Evolutionary conservation across 2,888 invertebrate genomes (phyloP), one percentile per base, ranked within the genome.

Genomic region (Flexamia atlantica): DNA sequence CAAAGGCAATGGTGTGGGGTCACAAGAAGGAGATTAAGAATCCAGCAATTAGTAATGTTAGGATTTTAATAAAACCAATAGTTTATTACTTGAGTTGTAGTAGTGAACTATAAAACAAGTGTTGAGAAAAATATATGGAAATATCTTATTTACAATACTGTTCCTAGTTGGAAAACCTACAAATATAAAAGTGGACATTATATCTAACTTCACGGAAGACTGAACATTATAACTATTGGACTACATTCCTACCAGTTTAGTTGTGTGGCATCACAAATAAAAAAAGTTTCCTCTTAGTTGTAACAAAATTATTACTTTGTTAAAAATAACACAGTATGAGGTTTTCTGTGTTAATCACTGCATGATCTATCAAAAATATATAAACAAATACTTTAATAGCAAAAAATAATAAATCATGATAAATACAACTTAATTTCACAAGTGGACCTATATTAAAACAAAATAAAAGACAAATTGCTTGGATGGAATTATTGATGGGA

Each of bases 81-180:
- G 30, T 64, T 64, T 30, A 1, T 64, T 30, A 72, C 72, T 72
- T 72, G 40, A 72, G 72, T 72, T 36, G 64, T 72, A 72, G 72
- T 72, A 72, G 68, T 17, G 40, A 40, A 20, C 42, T 42, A 40
- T 20, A 40, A 50, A 76, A 76, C 76, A 76, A 76, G 76, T 76
- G 76, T 50, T 76, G 76, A 42, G 30, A 76, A 76, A 76, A 76
- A 40, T 46, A 76, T 28, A 46, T 23, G 76, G 28, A 40, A 72
- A 25, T 76, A 50, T 76, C 76, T 76, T 76, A 76, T 76, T 23
- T 50, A 76, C 74, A 74, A 74, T 74, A 30, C 3, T 10, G 17
- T n/a, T 60, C n/a, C 23, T 25, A 72, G 23, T 28, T 10, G 14
- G 20, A 72, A 36, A 72, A 36, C 3, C 42, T 72, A 72, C 20